These are phyloP conservation scores for Eupithecia insigniata DNA, from an alignment of 2,888 invertebrate species.

Conservation along the genomic window DNA sequence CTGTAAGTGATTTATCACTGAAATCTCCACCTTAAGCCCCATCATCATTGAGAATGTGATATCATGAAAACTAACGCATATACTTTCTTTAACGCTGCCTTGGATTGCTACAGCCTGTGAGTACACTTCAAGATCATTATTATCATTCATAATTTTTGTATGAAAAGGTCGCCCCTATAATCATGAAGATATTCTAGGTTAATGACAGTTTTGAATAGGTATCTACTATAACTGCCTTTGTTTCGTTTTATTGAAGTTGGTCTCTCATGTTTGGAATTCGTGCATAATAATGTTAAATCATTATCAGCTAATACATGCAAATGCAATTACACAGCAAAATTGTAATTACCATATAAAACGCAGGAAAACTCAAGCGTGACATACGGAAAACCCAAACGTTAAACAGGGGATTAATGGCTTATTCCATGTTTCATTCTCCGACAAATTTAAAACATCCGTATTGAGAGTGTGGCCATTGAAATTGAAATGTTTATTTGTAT, in stretches of 20 bases:
- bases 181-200: background rate
- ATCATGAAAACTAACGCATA: conserved; percentile 81
- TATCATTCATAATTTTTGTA: background rate
- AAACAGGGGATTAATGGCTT: conserved; percentile 1
- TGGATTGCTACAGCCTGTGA: conserved; percentile 81
- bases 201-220: background rate
- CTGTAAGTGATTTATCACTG: conserved; percentile 78
- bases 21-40: conserved; percentile 64
- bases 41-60: conserved; percentile 59
- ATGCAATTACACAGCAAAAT: background rate
- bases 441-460: background rate
- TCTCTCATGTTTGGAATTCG: conserved; percentile 5
- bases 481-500: background rate
- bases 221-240: background rate
- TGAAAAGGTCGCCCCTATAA: background rate
- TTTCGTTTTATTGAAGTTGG: background rate
- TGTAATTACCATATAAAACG: background rate
- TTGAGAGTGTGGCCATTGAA: background rate
- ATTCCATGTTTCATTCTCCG: conserved; percentile 2
- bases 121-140: conserved; percentile 52
- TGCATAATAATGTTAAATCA: background rate
- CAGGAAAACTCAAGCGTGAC: background rate
- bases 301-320: background rate
- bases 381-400: conserved; percentile 7
- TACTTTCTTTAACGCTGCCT: conserved; percentile 80